phyloP scores from a whole-genome alignment of 2,888 invertebrate genomes.

The Tridacna gigas region DNA sequence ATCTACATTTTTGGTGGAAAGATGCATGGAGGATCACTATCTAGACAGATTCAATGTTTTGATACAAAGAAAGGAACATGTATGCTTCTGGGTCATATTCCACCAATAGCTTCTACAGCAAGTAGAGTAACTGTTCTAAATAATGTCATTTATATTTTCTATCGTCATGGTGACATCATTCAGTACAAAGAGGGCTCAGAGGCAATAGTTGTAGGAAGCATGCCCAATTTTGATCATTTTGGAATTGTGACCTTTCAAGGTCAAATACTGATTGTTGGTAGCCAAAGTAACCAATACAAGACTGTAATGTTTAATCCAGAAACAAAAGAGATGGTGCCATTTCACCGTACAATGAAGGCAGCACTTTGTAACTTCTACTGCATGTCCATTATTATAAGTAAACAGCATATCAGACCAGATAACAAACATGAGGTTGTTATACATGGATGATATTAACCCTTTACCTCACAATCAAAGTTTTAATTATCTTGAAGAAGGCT shows the following conservation, averaged over 20 bases:
- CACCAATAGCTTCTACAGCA: slow-evolving; percentile 57
- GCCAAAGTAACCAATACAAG: slow-evolving; percentile 65
- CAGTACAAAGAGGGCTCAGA: slow-evolving; percentile 55
- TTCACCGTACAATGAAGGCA: slow-evolving; percentile 65
- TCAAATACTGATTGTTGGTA: slow-evolving; percentile 66
- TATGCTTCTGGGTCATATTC: slow-evolving; percentile 60
- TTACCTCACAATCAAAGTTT: no score
- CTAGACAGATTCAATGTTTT: slow-evolving; percentile 66
- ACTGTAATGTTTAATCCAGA: slow-evolving; percentile 65
- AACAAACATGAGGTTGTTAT: slow-evolving; percentile 26
- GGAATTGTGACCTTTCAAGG: slow-evolving; percentile 63
- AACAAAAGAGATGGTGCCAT: slow-evolving; percentile 53
- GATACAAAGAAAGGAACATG: slow-evolving; percentile 52
- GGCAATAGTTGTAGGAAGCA: slow-evolving; percentile 55
- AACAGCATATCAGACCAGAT: slow-evolving; percentile 45
- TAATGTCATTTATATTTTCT: slow-evolving; percentile 64
- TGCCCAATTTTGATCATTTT: slow-evolving; percentile 70
- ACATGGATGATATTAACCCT: no score
- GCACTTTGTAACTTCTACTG: slow-evolving; percentile 70
- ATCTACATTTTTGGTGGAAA: slow-evolving; percentile 72
- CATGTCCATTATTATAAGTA: slow-evolving; percentile 65
- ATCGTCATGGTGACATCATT: slow-evolving; percentile 67
- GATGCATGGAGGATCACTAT: slow-evolving; percentile 57
- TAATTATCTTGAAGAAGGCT: no score
- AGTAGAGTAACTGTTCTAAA: slow-evolving; percentile 66